Percentiles rank a stretch among this genome's conserved stretches.
Evolutionary conservation across 2,888 invertebrate genomes (phyloP).

Genomic region (Timandra comae): DNA sequence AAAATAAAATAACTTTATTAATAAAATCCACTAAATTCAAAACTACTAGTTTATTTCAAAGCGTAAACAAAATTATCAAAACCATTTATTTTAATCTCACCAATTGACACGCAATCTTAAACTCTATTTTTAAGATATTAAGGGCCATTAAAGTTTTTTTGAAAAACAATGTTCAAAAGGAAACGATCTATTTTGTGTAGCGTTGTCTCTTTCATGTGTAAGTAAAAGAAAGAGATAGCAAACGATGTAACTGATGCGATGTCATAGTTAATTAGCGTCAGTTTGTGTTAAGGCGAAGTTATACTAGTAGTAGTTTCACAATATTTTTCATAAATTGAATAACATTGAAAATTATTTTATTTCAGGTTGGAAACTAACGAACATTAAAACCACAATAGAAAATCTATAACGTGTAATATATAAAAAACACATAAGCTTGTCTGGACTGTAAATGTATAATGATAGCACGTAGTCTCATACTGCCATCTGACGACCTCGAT

Average conservation of each 20-base stretch:
- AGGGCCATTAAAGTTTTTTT: background rate
- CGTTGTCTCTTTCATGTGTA: constrained; percentile 27
- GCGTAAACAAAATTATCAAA: constrained; percentile 21
- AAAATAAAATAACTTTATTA: too few species aligned
- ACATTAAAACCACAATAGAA: too few species aligned
- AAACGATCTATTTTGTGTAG: constrained; percentile 40
- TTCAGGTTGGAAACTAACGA: too few species aligned
- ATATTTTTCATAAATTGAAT: too few species aligned
- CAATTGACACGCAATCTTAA: constrained; percentile 5
- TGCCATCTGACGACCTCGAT: too few species aligned
- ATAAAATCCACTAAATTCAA: too few species aligned
- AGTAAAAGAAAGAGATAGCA: constrained; percentile 32
- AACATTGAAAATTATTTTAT: too few species aligned
- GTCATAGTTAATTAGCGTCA: constrained; percentile 64
- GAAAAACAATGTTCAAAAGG: constrained; percentile 24
- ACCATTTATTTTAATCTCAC: constrained; percentile 2
- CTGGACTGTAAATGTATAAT: too few species aligned
- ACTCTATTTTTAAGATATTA: constrained; percentile 1
- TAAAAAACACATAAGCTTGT: too few species aligned
- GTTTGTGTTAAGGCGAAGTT: constrained; percentile 48
- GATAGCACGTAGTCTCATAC: too few species aligned
- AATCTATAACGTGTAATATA: too few species aligned
- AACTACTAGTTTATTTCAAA: constrained; percentile 16
- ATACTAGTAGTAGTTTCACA: too few species aligned
- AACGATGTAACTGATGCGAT: constrained; percentile 51